These are phyloP conservation scores for Muricea muricata DNA, from an alignment of 92 coral and sea anemone species.

Conservation along the genomic window DNA sequence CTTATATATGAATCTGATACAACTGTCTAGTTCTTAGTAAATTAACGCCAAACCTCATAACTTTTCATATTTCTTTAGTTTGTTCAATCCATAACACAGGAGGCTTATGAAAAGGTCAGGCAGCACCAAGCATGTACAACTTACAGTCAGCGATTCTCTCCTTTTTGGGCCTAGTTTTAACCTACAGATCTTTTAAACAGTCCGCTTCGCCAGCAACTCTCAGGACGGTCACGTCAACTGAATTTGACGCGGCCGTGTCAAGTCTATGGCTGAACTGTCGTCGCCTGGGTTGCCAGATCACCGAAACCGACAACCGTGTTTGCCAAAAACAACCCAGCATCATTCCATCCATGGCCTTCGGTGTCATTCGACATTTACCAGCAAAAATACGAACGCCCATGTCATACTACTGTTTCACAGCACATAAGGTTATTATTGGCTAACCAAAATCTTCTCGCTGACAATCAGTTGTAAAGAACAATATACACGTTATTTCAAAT, in stretches of 20 bases:
- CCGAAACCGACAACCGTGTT: background rate
- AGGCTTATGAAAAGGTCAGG: constrained; percentile 2
- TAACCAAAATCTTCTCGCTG: background rate
- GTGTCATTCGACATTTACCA: background rate
- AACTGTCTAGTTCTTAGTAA: too few relatives aligned
- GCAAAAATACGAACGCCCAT: background rate
- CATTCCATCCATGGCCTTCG: background rate
- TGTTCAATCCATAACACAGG: background rate
- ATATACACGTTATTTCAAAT: too few relatives aligned
- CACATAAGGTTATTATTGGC: background rate
- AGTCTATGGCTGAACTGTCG: background rate
- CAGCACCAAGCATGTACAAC: background rate
- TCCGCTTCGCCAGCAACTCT: constrained; percentile 4
- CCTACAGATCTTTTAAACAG: background rate
- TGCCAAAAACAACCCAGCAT: background rate
- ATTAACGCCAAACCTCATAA: background rate
- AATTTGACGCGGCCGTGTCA: background rate
- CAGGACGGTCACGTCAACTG: background rate
- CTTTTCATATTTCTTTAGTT: background rate
- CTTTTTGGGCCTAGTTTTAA: background rate
- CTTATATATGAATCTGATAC: too few relatives aligned
- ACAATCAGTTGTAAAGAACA: too few relatives aligned
- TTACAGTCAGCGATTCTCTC: background rate
- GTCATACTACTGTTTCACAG: background rate
- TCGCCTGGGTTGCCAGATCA: constrained; percentile 2